Conservation (phyloP, 2,797 vertebrate genomes). For the Clarias platycephalus region DNA sequence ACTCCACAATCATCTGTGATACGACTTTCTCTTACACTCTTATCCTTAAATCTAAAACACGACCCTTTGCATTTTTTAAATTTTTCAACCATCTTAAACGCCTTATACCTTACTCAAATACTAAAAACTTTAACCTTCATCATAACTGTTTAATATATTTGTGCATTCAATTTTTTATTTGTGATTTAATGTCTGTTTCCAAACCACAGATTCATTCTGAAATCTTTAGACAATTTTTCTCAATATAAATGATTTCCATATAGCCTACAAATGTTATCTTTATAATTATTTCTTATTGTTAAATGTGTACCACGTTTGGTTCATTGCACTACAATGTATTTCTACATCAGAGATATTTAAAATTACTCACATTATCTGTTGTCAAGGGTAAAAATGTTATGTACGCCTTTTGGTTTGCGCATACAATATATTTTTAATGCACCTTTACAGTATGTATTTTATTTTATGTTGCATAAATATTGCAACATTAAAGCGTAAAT, state of each 20-base stretch:
- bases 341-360: neutral
- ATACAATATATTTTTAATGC: neutral
- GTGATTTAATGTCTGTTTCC: neutral
- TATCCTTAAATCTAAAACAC: neutral
- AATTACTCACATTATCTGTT: neutral
- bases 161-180: neutral
- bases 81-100: neutral
- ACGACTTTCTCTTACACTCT: neutral
- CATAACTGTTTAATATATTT: neutral
- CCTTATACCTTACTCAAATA: neutral
- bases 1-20: neutral
- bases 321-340: neutral
- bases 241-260: neutral
- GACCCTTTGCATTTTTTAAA: neutral
- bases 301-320: neutral
- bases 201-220: neutral
- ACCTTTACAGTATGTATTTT: neutral
- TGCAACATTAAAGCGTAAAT: neutral
- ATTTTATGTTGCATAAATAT: neutral
- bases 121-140: neutral
- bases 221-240: neutral
- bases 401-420: neutral
- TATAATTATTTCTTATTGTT: neutral
- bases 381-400: neutral
- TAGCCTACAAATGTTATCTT: too few relatives aligned